Evolutionary conservation across 2,113 vertebrate species (phyloP).

Genomic region (Podarcis muralis): DNA sequence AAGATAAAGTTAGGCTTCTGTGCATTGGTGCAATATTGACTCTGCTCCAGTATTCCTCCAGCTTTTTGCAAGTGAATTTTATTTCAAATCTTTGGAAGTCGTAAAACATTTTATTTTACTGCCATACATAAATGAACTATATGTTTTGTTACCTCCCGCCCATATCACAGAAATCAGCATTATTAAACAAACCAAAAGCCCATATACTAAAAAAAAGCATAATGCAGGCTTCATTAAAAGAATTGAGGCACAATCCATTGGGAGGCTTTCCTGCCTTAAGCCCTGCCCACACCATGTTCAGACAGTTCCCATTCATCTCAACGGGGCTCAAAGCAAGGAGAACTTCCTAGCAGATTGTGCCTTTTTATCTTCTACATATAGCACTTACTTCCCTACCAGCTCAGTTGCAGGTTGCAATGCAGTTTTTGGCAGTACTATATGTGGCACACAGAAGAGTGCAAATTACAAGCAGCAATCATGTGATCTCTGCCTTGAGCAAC

Average conservation of each 20-base stretch:
- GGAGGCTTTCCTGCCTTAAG: not conserved
- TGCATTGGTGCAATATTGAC: not conserved
- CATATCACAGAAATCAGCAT: conserved; percentile 38
- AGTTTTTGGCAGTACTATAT: conserved; percentile 60
- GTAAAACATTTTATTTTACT: conserved; percentile 62
- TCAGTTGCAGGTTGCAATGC: conserved; percentile 47
- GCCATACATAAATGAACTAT: conserved; percentile 55
- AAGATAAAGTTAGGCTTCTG: not conserved
- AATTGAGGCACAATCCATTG: not conserved
- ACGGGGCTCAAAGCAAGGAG: not conserved
- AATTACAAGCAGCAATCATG: conserved; percentile 59
- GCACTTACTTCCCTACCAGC: conserved; percentile 36
- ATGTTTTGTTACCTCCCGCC: conserved; percentile 53
- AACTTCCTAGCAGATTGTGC: not conserved
- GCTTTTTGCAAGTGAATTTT: conserved; percentile 56
- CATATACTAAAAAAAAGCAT: conserved; percentile 18
- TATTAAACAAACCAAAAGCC: conserved; percentile 57
- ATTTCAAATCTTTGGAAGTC: conserved; percentile 70
- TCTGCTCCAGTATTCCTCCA: not conserved
- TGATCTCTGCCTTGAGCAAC: conserved; percentile 46
- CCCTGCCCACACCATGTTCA: not conserved
- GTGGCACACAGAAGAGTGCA: conserved; percentile 55
- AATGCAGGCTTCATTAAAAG: conserved; percentile 25
- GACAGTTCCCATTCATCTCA: not conserved
- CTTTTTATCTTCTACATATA: conserved; percentile 36